Percentiles rank a stretch among this genome's conserved stretches.
Conservation (phyloP, 2,113 vertebrate species). For the Sapayoa aenigma region DNA sequence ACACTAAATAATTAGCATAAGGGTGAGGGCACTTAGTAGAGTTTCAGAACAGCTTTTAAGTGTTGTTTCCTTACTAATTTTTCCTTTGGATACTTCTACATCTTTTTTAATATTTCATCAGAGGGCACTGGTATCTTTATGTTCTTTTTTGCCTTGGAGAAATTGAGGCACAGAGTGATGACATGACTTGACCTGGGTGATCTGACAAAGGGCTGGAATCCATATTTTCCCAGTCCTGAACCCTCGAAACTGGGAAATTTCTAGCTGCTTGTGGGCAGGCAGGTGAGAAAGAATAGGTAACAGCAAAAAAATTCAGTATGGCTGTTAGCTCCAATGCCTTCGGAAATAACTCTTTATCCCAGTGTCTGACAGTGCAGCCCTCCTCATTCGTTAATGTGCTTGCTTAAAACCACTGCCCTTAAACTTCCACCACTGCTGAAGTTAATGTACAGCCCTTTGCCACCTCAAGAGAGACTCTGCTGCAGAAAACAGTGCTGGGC, state of each 20-base stretch:
- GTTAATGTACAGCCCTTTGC: slow-evolving; percentile 36
- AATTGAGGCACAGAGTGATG: not conserved
- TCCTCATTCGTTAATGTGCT: not conserved
- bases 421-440: not conserved
- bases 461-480: not conserved
- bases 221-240: not conserved
- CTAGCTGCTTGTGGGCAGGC: not conserved
- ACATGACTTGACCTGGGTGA: not conserved
- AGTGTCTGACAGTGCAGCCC: not conserved
- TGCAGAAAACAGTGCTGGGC: not conserved
- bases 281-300: not conserved
- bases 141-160: not conserved
- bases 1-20: not conserved
- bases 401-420: not conserved
- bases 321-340: not conserved
- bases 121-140: not conserved
- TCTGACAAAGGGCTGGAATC: not conserved
- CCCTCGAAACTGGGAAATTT: not conserved
- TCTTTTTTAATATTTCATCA: not conserved
- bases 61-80: not conserved
- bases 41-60: not conserved
- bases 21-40: not conserved
- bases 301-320: not conserved
- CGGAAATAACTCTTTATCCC: not conserved
- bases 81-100: not conserved